Conservation (phyloP, 2,888 invertebrate genomes). For the Steromphala cineraria region DNA sequence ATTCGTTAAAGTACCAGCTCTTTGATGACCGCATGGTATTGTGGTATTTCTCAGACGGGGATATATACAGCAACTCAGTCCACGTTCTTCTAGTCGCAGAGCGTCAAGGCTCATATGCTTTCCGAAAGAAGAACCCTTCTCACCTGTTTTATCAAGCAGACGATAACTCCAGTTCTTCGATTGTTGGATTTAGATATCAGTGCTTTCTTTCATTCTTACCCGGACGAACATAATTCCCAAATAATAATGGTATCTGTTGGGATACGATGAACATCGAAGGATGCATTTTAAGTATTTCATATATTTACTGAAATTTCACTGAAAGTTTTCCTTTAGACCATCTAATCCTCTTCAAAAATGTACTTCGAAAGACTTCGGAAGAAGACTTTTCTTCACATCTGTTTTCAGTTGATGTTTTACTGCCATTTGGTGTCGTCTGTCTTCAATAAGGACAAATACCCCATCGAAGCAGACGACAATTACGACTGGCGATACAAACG, state of each 20-base stretch:
- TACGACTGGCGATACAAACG: constrained; percentile 48
- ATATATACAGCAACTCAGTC: not conserved
- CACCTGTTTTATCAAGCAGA: too few relatives aligned
- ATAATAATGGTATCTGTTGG: too few relatives aligned
- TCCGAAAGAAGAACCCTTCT: too few relatives aligned
- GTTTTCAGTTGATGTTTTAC: not conserved
- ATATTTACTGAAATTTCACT: not conserved
- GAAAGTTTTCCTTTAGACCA: not conserved
- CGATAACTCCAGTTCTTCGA: too few relatives aligned
- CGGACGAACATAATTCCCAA: too few relatives aligned
- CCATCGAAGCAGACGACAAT: constrained; percentile 25
- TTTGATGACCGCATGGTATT: not conserved
- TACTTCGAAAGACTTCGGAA: not conserved
- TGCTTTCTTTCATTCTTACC: too few relatives aligned
- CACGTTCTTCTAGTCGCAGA: not conserved
- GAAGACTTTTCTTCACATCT: not conserved
- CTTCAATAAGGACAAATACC: not conserved
- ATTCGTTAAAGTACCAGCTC: not conserved
- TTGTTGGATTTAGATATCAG: too few relatives aligned
- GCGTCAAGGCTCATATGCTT: too few relatives aligned
- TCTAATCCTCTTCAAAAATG: not conserved
- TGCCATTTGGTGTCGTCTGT: not conserved
- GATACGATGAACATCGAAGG: too few relatives aligned
- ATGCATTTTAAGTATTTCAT: too few relatives aligned
- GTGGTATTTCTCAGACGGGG: not conserved